Evolutionary conservation across 2,113 vertebrate species (phyloP).

Genomic region (Nibea coibor): DNA sequence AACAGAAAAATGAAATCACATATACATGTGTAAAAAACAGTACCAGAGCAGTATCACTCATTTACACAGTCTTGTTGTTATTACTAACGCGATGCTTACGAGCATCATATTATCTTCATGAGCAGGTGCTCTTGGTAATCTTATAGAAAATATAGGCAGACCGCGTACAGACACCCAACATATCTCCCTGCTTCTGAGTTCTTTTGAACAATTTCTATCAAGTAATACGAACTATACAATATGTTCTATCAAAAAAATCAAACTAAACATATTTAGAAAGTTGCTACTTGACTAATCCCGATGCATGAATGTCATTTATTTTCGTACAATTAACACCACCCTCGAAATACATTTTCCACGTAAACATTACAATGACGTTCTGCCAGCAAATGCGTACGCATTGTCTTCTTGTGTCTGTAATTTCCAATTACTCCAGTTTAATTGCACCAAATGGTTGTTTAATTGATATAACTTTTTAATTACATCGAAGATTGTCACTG

Average conservation of each 20-base stretch:
- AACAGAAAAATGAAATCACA: constrained; percentile 12
- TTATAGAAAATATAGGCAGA: background rate
- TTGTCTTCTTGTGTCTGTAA: constrained; percentile 7
- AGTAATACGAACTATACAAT: background rate
- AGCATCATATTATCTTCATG: background rate
- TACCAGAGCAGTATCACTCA: constrained; percentile 5
- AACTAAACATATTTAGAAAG: background rate
- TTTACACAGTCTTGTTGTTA: too few species aligned
- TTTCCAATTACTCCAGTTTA: constrained; percentile 35
- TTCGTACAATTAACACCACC: background rate
- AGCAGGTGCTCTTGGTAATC: background rate
- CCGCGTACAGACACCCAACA: background rate
- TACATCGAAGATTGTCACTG: constrained; percentile 42
- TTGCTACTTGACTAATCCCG: background rate
- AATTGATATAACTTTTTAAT: constrained; percentile 56
- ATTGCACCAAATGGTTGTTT: constrained; percentile 33
- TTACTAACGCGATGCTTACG: background rate
- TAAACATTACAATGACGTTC: background rate
- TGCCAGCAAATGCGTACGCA: background rate
- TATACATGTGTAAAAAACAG: background rate
- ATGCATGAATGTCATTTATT: background rate
- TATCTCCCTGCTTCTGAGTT: background rate
- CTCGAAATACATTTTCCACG: constrained; percentile 1
- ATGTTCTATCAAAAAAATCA: background rate
- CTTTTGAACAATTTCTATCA: background rate